These are phyloP conservation scores for Brachypodius melanocephalos DNA, from an alignment of 2,113 vertebrate genomes.

Conservation along the genomic window DNA sequence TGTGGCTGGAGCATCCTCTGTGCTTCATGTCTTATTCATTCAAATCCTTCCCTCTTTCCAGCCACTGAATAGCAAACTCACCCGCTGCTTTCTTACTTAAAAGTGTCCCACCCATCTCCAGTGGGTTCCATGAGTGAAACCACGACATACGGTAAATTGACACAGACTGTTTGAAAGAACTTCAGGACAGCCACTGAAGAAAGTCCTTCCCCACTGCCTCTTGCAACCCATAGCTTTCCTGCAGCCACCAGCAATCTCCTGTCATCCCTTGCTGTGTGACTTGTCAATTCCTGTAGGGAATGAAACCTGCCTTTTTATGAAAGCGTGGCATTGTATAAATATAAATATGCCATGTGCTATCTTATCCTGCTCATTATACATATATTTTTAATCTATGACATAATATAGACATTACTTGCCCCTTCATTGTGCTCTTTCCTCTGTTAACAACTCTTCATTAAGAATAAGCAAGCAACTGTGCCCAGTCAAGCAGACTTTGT, in stretches of 20 bases:
- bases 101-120: background rate
- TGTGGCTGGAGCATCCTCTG: background rate
- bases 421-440: background rate
- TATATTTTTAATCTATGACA: background rate
- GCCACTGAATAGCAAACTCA: background rate
- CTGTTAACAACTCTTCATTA: slow-evolving; percentile 47
- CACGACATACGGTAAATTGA: background rate
- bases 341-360: background rate
- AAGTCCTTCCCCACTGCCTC: background rate
- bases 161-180: background rate
- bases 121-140: background rate
- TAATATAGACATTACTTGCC: background rate
- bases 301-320: background rate
- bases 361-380: background rate
- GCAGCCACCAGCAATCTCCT: background rate
- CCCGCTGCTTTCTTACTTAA: background rate
- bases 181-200: background rate
- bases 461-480: slow-evolving; percentile 32
- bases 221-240: background rate
- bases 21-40: background rate
- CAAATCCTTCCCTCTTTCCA: background rate
- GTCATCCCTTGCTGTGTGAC: background rate
- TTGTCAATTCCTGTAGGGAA: background rate
- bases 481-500: slow-evolving; percentile 22
- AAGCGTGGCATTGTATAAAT: background rate